Evolutionary conservation across 2,113 vertebrate genomes (phyloP), one percentile per base, ranked within the genome.

Genomic region (Brachyistius frenatus): DNA sequence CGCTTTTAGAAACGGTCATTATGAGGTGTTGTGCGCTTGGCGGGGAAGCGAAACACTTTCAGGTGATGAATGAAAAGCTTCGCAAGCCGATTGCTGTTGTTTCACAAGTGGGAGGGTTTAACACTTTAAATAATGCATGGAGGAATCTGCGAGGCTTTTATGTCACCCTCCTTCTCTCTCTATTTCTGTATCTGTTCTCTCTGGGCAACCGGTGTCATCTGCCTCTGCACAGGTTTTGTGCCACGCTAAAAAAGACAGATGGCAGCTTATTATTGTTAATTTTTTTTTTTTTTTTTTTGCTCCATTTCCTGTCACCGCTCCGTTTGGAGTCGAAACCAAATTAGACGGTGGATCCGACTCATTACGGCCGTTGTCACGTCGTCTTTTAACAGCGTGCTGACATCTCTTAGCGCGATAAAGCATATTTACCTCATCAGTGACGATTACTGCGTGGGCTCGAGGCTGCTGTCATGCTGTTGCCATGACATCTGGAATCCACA

Each of bases 401-500:
- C 67, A 78, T 68, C 5, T 39, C 31, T 57, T 9, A 33, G 50
- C 3, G 2, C 0, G 0, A 39, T 54, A 49, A n/a, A 55, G 72
- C 41, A 61, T 78, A 53, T 86, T 81, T 69, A 81, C 76, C 75
- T 88, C 84, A 82, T 80, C 64, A 4, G 37, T 86, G 81, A 85
- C 55, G 71, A 67, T 55, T 41, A n/a, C 76, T 50, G 83, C 31
- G 75, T 73, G 70, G 78, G 74, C 68, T 83, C 10, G 54, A 76
- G 52, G 83, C 49, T 72, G n/a, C 81, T 80, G 85, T 84, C 75
- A 65, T 46, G 66, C 70, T 83, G 90, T 91, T 89, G 83, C 91
- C 78, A 91, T 93, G 89, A 89, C 89, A 89, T 81, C 86, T 85
- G 86, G 84, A 81, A 69, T 78, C 41, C 63, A 84, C 64, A 67